Evolutionary conservation across 2,113 vertebrate species (phyloP).

Genomic region (Rhinoptilus africanus): DNA sequence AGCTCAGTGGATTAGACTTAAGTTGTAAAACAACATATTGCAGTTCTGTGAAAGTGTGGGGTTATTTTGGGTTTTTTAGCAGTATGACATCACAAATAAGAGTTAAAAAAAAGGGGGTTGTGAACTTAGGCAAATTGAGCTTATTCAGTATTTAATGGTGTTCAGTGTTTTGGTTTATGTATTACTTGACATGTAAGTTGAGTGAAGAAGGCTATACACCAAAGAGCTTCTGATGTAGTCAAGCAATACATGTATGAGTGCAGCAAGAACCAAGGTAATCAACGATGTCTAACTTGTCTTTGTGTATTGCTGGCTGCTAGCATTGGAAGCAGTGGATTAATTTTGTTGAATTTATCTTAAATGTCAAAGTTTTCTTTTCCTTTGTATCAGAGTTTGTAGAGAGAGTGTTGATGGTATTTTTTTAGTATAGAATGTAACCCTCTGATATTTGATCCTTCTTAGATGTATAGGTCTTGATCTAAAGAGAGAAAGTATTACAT

Average conservation of each 20-base stretch:
- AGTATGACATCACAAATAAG: background rate
- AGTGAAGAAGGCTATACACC: background rate
- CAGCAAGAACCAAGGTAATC: background rate
- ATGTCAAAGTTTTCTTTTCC: background rate
- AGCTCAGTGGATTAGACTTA: background rate
- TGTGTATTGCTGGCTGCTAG: background rate
- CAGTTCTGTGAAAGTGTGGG: background rate
- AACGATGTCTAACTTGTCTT: background rate
- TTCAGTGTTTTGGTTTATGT: background rate
- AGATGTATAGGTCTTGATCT: background rate
- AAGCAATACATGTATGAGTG: background rate
- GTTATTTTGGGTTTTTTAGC: background rate
- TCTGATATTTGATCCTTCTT: background rate
- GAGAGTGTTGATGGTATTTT: background rate
- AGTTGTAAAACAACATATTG: background rate
- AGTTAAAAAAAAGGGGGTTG: background rate
- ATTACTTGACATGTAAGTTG: background rate
- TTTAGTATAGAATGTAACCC: background rate
- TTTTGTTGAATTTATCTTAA: background rate
- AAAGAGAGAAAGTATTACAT: background rate
- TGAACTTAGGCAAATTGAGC: background rate
- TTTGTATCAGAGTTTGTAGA: background rate
- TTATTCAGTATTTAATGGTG: background rate
- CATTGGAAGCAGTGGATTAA: background rate
- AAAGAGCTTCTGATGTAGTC: background rate